Conservation (phyloP, 2,888 invertebrate species). For the Venusia cambrica region DNA sequence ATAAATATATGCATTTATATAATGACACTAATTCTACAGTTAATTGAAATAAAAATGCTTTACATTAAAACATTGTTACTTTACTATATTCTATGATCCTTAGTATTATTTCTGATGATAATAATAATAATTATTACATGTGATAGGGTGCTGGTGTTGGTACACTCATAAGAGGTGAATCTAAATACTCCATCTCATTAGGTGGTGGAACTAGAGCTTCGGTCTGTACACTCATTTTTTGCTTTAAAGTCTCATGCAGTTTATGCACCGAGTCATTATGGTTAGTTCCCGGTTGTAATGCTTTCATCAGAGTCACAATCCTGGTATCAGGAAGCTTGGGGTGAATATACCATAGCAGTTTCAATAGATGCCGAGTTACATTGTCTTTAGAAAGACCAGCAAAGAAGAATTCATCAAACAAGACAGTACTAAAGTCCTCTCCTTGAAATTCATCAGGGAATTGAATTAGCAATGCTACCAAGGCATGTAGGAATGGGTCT, state of each 20-base stretch:
- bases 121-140: too few relatives aligned
- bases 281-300: conserved; percentile 87
- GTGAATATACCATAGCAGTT: conserved; percentile 94
- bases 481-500: conserved; percentile 96
- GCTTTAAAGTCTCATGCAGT: conserved; percentile 88
- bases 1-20: conserved; percentile 20
- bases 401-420: conserved; percentile 97
- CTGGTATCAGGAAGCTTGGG: conserved; percentile 90
- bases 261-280: conserved; percentile 93
- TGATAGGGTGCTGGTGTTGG: conserved; percentile 90
- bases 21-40: conserved; percentile 16
- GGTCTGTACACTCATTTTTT: conserved; percentile 87
- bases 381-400: conserved; percentile 94
- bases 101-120: too few relatives aligned
- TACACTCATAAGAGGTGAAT: conserved; percentile 92
- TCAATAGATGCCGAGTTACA: conserved; percentile 94
- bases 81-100: conserved; percentile 23
- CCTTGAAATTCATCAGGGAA: conserved; percentile 96
- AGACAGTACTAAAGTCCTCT: conserved; percentile 96
- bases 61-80: conserved; percentile 32
- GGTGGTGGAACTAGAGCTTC: conserved; percentile 76
- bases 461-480: conserved; percentile 91
- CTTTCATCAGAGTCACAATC: conserved; percentile 90
- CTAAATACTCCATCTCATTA: conserved; percentile 87
- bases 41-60: conserved; percentile 35